Base-by-base conservation (phyloP, 2,888 invertebrate species). In the Cinara cedri region DNA sequence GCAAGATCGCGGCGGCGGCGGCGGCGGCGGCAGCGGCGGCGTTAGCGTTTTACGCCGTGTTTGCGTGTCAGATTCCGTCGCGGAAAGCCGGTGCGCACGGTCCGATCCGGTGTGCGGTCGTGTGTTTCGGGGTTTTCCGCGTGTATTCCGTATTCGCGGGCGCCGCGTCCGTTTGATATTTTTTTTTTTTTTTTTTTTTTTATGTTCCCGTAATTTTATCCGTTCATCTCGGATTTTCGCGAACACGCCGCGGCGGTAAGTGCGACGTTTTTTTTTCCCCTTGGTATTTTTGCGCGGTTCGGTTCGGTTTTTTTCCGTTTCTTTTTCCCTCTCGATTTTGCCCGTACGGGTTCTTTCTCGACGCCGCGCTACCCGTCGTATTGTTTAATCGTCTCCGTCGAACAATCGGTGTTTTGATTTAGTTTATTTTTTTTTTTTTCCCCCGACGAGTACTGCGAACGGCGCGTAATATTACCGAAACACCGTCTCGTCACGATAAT, bases 61-160 rank as follows among this genome's bases (percentile, higher is more conserved):
- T 57, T 24, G 55, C 57, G 34, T 19, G 51, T 57, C 76, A 78
- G 76, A 78, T 68, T 78, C 66, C 76, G 76, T 66, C 76, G 76
- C 49, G 76, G 76, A 16, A 68, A 68, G 66, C 76, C 76, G 68
- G 55, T 78, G 66, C 68, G 76, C 11, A 26, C 76, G 57, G 76
- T 78, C 68, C 66, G 55, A 44, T 76, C 19, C 46, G 44, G n/a
- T 46, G 55, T 55, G 3, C 9, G 24, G 2, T 21, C 1, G 34
- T 42, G 24, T 21, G 19, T 24, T n/a, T n/a, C n/a, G n/a, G n/a
- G n/a, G n/a, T n/a, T n/a, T n/a, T n/a, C n/a, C n/a, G n/a, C n/a
- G n/a, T n/a, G n/a, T n/a, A n/a, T n/a, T n/a, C n/a, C n/a, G n/a
- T n/a, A n/a, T n/a, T n/a, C n/a, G n/a, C n/a, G n/a, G n/a, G n/a